Conservation (phyloP, 2,797 vertebrate species). For the Silurus lanzhouensis region DNA sequence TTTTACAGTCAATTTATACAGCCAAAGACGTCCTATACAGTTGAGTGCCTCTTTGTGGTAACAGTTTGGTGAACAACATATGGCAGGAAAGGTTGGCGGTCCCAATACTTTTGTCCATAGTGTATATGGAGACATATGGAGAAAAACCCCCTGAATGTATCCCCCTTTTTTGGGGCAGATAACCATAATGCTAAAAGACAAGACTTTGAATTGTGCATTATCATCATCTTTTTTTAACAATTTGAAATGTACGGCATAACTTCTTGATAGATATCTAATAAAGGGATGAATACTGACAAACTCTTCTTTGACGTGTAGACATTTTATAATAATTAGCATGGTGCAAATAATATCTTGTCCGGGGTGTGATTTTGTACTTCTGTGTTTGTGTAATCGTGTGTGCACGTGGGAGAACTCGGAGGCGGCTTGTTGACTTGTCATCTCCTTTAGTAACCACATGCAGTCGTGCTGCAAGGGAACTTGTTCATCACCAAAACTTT, state of each 20-base stretch:
- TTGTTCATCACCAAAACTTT: conserved; percentile 62
- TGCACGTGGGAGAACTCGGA: conserved; percentile 51
- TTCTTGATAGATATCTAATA: neutral
- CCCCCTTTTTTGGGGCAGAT: neutral
- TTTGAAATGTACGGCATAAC: neutral
- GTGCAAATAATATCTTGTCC: conserved; percentile 38
- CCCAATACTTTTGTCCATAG: no score
- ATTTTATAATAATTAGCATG: conserved; percentile 18
- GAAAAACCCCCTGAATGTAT: neutral
- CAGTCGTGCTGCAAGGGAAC: conserved; percentile 44
- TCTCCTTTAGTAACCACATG: conserved; percentile 53
- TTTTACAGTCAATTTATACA: neutral
- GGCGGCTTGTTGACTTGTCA: conserved; percentile 58
- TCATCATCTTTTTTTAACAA: neutral
- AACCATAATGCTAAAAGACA: neutral
- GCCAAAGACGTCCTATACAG: no score
- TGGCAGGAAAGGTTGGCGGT: no score
- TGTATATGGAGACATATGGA: no score
- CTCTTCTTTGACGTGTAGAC: neutral
- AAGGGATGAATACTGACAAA: neutral
- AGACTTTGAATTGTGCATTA: neutral
- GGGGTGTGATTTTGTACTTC: conserved; percentile 51
- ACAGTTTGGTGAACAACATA: no score
- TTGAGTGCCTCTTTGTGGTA: no score
- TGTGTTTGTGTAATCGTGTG: conserved; percentile 53